phyloP scores from a whole-genome alignment of 2,113 vertebrate species.

The Callipepla squamata region DNA sequence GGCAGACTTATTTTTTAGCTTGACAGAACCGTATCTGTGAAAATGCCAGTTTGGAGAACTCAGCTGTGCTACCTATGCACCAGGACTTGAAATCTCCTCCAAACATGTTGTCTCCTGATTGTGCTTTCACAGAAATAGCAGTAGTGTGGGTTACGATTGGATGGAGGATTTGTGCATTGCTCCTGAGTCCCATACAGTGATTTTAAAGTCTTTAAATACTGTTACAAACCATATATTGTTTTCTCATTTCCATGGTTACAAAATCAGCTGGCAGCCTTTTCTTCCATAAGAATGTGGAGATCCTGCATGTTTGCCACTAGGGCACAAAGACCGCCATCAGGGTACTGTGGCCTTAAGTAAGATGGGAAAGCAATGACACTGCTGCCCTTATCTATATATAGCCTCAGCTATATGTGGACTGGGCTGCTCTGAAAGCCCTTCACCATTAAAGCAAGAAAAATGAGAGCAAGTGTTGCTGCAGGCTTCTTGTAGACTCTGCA shows the following conservation, averaged over 20 bases:
- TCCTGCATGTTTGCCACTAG: background rate
- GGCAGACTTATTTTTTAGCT: background rate
- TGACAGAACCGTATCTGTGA: background rate
- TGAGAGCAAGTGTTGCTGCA: background rate
- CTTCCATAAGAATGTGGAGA: background rate
- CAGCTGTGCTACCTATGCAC: background rate
- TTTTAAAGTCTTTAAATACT: background rate
- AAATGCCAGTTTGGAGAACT: background rate
- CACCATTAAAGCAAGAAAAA: background rate
- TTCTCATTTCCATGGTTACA: background rate
- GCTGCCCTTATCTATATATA: background rate
- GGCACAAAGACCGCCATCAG: background rate
- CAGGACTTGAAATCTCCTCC: background rate
- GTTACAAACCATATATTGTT: background rate
- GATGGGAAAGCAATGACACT: rapidly evolving
- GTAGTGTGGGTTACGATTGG: background rate
- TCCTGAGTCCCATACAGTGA: background rate
- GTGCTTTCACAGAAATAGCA: background rate
- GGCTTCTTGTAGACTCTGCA: background rate
- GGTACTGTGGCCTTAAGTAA: background rate
- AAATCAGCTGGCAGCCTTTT: background rate
- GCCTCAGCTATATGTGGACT: rapidly evolving
- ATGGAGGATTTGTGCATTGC: background rate
- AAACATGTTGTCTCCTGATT: background rate
- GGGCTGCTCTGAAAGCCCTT: background rate